Conservation (phyloP, 2,797 vertebrate genomes). For the Eospalax fontanierii region DNA sequence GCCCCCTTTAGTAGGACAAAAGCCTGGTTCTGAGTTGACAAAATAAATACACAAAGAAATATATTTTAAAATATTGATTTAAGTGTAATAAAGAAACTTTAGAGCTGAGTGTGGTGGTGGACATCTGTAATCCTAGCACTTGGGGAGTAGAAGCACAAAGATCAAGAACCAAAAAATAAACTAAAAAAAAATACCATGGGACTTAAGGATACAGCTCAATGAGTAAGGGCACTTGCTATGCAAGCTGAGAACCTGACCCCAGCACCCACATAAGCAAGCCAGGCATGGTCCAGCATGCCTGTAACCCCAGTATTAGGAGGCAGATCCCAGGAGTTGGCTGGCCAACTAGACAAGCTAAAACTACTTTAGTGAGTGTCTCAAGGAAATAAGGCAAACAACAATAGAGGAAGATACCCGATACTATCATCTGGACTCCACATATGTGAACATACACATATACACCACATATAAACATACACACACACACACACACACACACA, state of each 20-base stretch:
- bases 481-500: too few relatives aligned
- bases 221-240: neutral
- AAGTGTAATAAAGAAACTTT: conserved; percentile 14
- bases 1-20: conserved; percentile 38
- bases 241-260: neutral
- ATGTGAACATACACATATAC: neutral
- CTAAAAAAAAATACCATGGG: neutral
- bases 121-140: neutral
- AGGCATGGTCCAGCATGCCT: neutral
- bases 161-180: neutral
- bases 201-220: neutral
- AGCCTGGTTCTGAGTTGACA: conserved; percentile 26
- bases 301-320: neutral
- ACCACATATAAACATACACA: too few relatives aligned
- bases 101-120: neutral
- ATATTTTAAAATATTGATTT: neutral
- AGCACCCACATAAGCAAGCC: too few relatives aligned
- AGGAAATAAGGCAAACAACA: neutral
- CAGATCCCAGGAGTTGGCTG: neutral
- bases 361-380: neutral
- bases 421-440: neutral
- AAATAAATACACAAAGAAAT: conserved; percentile 30
- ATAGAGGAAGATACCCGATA: neutral
- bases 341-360: neutral
- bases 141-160: neutral